A percentile compares a stretch with the other conserved stretches of the same genome.
Evolutionary conservation across 2,797 vertebrate species (phyloP).

Genomic region (Ciconia nigra): DNA sequence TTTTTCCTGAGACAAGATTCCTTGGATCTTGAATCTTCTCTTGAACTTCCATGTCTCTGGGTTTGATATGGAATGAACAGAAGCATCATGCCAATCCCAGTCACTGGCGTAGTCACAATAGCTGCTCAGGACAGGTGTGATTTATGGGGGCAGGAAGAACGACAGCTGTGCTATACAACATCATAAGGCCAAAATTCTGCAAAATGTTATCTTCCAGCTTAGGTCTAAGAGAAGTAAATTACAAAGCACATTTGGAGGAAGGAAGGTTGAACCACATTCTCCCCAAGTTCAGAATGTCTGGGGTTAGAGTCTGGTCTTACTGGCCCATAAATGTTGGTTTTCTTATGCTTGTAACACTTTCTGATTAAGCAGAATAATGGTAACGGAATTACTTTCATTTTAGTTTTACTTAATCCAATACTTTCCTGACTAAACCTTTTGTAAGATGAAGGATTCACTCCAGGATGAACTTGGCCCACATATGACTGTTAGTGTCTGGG

Average conservation of each 20-base stretch:
- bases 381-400: neutral
- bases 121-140: neutral
- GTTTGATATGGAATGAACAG: neutral
- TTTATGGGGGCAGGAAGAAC: neutral
- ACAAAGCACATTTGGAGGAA: neutral
- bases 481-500: neutral
- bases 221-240: neutral
- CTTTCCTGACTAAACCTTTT: neutral
- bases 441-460: neutral
- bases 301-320: neutral
- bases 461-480: neutral
- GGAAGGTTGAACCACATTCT: neutral
- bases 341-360: neutral
- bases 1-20: neutral
- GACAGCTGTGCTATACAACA: neutral
- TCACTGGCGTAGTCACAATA: fast-evolving
- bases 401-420: neutral
- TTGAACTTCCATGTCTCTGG: neutral
- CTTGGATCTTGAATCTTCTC: neutral
- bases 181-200: neutral
- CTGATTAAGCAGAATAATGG: neutral
- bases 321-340: neutral
- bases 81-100: fast-evolving
- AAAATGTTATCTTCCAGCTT: neutral
- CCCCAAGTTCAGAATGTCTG: neutral